Base-by-base conservation (phyloP, 2,888 invertebrate species). In the Papilio demoleus region DNA sequence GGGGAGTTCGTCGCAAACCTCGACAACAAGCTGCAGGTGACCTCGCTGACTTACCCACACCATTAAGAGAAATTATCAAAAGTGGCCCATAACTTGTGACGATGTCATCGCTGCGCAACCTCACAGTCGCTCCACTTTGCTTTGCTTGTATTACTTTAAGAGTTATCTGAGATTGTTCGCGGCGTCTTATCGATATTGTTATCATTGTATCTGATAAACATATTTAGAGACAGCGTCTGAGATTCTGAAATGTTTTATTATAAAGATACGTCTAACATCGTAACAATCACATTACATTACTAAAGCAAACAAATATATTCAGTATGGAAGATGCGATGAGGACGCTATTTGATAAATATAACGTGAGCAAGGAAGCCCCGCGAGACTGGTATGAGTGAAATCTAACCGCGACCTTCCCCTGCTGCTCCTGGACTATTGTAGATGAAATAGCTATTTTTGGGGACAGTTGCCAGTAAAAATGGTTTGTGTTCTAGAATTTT, bases 1-100 rank as follows among this genome's bases (percentile, higher is more conserved):
- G 98, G 98, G 0, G 93, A 94, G 81, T 96, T 95, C 68, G 87
- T 95, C 0, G 97, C 96, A 0, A 93, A 93, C 72, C 76, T 98
- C 72, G 95, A 97, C 77, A 92, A 93, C 27, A 93, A 94, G 24
- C 84, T 98, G 38, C 92, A 95, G 93, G 96, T 96, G 1, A 34
- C n/a, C n/a, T n/a, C n/a, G n/a, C n/a, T n/a, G n/a, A n/a, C n/a
- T n/a, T n/a, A n/a, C n/a, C n/a, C n/a, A n/a, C n/a, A n/a, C n/a
- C n/a, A n/a, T n/a, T n/a, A n/a, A n/a, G n/a, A n/a, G n/a, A n/a
- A n/a, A n/a, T n/a, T 8, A 45, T 14, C 17, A 17, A 1, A 40
- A n/a, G 4, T 40, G 40, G 42, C 17, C 19, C 2, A 6, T 17
- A 8, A 38, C 8, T 9, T 45, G 19, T 8, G 17, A 17, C 4